Evolutionary conservation across 2,113 vertebrate species (phyloP).

Genomic region (Protomyctophum bolini): DNA sequence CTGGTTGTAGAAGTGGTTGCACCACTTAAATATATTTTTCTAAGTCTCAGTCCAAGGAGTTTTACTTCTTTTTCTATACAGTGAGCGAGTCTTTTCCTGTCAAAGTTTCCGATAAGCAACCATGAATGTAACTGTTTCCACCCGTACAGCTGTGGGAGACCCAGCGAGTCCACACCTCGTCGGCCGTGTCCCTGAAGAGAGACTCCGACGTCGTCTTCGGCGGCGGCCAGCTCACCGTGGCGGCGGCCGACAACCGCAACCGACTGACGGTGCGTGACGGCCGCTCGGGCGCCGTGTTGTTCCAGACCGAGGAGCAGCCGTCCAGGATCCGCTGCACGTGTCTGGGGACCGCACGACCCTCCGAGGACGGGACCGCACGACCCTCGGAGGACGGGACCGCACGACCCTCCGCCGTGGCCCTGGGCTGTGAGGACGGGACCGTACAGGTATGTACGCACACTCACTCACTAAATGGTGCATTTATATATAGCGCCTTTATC

Average conservation of each 20-base stretch:
- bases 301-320: slow-evolving; percentile 79
- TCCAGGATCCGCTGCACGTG: slow-evolving; percentile 86
- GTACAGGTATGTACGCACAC: too few species aligned
- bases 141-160: slow-evolving; percentile 90
- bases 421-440: slow-evolving; percentile 84
- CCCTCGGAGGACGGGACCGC: slow-evolving; percentile 81
- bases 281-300: slow-evolving; percentile 76
- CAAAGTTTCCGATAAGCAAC: too few species aligned
- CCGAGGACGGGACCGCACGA: slow-evolving; percentile 71
- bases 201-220: slow-evolving; percentile 88
- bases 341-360: slow-evolving; percentile 69
- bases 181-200: slow-evolving; percentile 85
- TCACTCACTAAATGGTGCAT: too few species aligned
- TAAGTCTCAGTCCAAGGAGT: too few species aligned
- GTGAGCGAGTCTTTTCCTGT: too few species aligned
- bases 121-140: too few species aligned
- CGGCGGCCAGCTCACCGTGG: slow-evolving; percentile 78
- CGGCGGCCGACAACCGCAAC: slow-evolving; percentile 87
- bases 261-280: slow-evolving; percentile 86
- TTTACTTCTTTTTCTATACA: too few species aligned
- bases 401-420: slow-evolving; percentile 73
- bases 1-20: too few species aligned
- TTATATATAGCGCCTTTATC: too few species aligned
- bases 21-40: too few species aligned
- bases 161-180: slow-evolving; percentile 88